Percentiles rank a stretch among this genome's conserved stretches.
Evolutionary conservation across 2,797 vertebrate genomes (phyloP).

Genomic region (Astyanax mexicanus): DNA sequence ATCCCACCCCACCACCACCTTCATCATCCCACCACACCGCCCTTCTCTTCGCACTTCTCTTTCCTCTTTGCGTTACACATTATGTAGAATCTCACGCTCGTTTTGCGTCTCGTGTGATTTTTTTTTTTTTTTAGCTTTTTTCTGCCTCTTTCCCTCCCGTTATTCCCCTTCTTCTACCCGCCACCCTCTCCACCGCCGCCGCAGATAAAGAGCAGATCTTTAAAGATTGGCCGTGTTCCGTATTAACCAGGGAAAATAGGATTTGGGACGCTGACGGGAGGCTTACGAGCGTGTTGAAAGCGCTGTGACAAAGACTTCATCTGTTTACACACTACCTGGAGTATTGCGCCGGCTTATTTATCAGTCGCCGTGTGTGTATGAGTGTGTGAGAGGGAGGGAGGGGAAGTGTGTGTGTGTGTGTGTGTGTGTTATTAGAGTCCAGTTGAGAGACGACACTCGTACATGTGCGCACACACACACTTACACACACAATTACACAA

Average conservation of each 20-base stretch:
- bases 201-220: slow-evolving; percentile 6
- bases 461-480: slow-evolving; percentile 23
- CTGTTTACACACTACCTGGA: slow-evolving; percentile 21
- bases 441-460: slow-evolving; percentile 27
- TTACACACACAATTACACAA: slow-evolving; percentile 6
- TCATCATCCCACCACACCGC: too few species aligned
- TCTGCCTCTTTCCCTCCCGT: too few species aligned
- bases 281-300: slow-evolving; percentile 6
- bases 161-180: background rate
- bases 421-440: slow-evolving; percentile 27
- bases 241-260: slow-evolving; percentile 20
- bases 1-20: too few species aligned
- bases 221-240: slow-evolving; percentile 26
- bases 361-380: background rate
- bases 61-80: slow-evolving; percentile 43
- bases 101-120: background rate
- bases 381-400: slow-evolving; percentile 26
- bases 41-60: slow-evolving; percentile 16
- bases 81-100: slow-evolving; percentile 36
- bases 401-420: too few species aligned
- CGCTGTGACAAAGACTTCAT: slow-evolving; percentile 10
- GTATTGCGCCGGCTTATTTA: background rate
- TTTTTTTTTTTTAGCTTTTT: background rate
- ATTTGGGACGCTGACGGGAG: slow-evolving; percentile 4
- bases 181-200: slow-evolving; percentile 10